Evolutionary conservation across 2,113 vertebrate species (phyloP).

Genomic region (Candoia aspera): DNA sequence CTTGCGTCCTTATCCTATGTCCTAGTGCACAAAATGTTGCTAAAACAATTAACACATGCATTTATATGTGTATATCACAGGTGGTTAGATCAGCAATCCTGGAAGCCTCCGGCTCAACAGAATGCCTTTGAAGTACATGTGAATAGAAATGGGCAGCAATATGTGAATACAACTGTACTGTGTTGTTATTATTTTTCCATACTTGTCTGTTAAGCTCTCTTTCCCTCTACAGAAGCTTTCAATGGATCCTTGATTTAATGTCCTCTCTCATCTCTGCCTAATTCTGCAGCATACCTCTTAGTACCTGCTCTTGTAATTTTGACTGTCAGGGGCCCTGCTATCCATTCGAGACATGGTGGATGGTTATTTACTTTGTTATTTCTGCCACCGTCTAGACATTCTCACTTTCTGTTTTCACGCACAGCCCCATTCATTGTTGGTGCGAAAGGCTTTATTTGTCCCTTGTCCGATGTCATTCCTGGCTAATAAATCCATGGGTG

Average conservation of each 20-base stretch:
- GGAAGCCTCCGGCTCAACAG: neutral
- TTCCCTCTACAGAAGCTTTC: constrained; percentile 11
- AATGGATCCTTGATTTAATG: neutral
- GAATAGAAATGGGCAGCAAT: neutral
- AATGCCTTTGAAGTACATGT: neutral
- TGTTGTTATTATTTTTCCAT: neutral
- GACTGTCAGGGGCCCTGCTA: neutral
- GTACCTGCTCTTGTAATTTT: neutral
- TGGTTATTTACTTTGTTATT: neutral
- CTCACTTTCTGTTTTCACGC: constrained; percentile 10
- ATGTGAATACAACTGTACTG: neutral
- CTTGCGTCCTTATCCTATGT: neutral
- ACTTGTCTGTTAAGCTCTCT: neutral
- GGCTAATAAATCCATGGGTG: neutral
- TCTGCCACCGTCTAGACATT: constrained; percentile 4
- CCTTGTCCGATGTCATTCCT: neutral
- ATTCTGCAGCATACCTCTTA: constrained; percentile 7
- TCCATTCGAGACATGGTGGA: constrained; percentile 8
- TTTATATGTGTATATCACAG: neutral
- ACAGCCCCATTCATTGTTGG: neutral
- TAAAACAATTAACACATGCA: neutral
- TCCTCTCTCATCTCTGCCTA: neutral
- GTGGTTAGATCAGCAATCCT: neutral
- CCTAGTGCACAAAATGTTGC: neutral
- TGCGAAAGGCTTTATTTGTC: constrained; percentile 1